A percentile compares a stretch with the other conserved stretches of the same genome.
Conservation (phyloP, 1,140 invertebrate species). For the Chymomyza costata region DNA sequence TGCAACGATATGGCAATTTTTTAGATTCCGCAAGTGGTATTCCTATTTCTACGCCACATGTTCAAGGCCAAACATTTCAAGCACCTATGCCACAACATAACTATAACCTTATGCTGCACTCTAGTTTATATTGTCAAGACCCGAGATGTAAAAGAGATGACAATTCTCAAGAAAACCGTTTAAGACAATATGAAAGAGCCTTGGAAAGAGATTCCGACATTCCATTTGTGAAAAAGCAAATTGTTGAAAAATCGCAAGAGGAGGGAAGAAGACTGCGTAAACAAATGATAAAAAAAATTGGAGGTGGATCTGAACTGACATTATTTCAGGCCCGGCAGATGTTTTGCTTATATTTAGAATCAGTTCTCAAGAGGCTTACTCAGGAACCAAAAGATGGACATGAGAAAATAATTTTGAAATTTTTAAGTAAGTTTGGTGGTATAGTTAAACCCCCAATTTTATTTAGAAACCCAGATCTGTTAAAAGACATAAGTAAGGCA, state of each 20-base stretch:
- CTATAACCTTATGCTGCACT: conserved; percentile 86
- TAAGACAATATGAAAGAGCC: conserved; percentile 66
- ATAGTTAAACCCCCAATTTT: conserved; percentile 86
- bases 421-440: conserved; percentile 86
- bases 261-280: conserved; percentile 58
- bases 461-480: conserved; percentile 61
- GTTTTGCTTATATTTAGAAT: conserved; percentile 88
- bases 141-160: conserved; percentile 27
- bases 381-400: conserved; percentile 79
- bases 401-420: conserved; percentile 86
- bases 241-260: conserved; percentile 57
- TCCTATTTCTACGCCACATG: conserved; percentile 80
- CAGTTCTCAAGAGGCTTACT: conserved; percentile 83
- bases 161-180: conserved; percentile 64
- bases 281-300: conserved; percentile 62
- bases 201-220: conserved; percentile 51
- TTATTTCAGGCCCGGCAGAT: conserved; percentile 84
- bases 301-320: conserved; percentile 64
- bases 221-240: conserved; percentile 49
- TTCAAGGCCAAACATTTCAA: conserved; percentile 78
- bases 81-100: conserved; percentile 80
- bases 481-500: conserved; percentile 84
- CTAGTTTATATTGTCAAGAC: conserved; percentile 71
- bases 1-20: conserved; percentile 82
- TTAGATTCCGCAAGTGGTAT: conserved; percentile 83